phyloP scores from a whole-genome alignment of 2,797 vertebrate species.

The Syngnathus acus region DNA sequence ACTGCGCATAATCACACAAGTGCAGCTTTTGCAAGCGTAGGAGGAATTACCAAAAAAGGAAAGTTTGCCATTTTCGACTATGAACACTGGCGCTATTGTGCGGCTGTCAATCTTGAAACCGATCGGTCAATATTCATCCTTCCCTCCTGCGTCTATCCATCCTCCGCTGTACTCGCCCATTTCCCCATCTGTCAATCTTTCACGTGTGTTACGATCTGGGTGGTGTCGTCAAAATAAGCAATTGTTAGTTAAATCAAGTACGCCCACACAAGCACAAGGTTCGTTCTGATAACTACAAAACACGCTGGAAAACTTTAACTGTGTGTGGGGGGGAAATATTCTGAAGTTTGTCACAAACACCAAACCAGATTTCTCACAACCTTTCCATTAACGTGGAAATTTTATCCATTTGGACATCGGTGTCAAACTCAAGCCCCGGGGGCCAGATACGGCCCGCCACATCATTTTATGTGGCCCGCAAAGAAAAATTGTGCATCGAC shows the following conservation, averaged over 20 bases:
- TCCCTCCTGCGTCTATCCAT: constrained; percentile 55
- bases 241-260: not conserved
- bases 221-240: constrained; percentile 49
- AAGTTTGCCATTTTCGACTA: constrained; percentile 49
- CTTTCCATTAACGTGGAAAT: not conserved
- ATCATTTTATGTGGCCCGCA: too few species aligned
- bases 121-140: constrained; percentile 68
- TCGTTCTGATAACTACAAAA: not conserved
- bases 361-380: not conserved
- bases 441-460: too few species aligned
- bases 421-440: too few species aligned
- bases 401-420: not conserved
- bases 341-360: not conserved
- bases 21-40: constrained; percentile 52
- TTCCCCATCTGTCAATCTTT: constrained; percentile 62
- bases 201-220: constrained; percentile 47
- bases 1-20: constrained; percentile 56
- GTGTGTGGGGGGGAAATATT: not conserved
- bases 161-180: constrained; percentile 65
- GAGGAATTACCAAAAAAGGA: constrained; percentile 49
- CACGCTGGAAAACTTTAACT: not conserved
- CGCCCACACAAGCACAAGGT: not conserved
- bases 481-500: too few species aligned
- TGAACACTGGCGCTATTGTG: constrained; percentile 61
- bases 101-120: constrained; percentile 62